A percentile compares a stretch with the other conserved stretches of the same genome.
Conservation (phyloP, 1,140 invertebrate genomes). For the Drosophila nebulosa region DNA sequence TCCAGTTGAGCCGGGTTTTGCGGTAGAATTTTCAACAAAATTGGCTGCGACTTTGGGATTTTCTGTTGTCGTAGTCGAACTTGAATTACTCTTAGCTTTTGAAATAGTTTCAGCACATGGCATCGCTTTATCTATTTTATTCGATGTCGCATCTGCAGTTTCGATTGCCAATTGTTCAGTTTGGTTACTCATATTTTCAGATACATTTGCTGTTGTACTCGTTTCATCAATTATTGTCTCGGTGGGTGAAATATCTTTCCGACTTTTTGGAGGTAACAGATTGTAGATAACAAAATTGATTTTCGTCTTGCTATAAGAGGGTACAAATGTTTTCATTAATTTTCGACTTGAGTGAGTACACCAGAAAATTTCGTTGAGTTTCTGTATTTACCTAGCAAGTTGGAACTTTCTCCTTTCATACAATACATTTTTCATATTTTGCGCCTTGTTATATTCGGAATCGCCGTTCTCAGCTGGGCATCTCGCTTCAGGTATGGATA, state of each 20-base stretch:
- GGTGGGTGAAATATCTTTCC: not conserved
- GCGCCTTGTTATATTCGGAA: not conserved
- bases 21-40: no score
- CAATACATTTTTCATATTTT: not conserved
- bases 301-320: constrained; percentile 5
- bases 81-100: no score
- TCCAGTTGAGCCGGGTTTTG: no score
- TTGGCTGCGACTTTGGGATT: not conserved
- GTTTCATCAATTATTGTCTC: not conserved
- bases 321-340: no score
- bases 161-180: not conserved
- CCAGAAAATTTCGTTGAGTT: not conserved
- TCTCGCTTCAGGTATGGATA: not conserved
- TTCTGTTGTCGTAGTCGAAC: no score
- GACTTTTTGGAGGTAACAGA: not conserved
- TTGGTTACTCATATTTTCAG: not conserved
- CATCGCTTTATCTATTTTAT: not conserved
- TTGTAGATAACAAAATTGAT: constrained; percentile 5
- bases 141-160: not conserved
- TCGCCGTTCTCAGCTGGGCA: not conserved
- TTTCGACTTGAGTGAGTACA: no score
- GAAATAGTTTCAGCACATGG: not conserved
- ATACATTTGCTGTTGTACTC: not conserved
- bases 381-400: constrained; percentile 10
- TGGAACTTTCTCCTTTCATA: constrained; percentile 9